These are phyloP conservation scores for Eciton burchellii DNA, from an alignment of 1,140 invertebrate species.

Conservation along the genomic window DNA sequence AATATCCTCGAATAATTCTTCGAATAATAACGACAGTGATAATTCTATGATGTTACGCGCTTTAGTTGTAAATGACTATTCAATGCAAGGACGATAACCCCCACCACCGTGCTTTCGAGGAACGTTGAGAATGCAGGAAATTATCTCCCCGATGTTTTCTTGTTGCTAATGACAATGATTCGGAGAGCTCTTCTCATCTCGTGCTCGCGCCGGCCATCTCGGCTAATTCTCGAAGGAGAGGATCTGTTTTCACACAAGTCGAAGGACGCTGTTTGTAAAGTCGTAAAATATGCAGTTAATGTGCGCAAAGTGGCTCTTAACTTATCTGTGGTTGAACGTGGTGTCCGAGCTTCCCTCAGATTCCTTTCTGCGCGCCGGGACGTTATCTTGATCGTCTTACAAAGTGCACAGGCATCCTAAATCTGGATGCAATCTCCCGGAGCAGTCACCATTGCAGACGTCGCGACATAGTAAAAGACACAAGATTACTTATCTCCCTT, in stretches of 20 bases:
- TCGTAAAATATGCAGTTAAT: conserved; percentile 60
- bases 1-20: not conserved
- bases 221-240: conserved; percentile 37
- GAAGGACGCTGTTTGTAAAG: conserved; percentile 53
- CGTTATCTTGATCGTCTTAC: not conserved
- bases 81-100: not conserved
- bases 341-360: not conserved
- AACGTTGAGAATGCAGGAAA: conserved; percentile 49
- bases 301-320: conserved; percentile 26
- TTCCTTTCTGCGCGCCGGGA: not conserved
- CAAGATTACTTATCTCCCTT: not conserved
- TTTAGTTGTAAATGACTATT: not conserved
- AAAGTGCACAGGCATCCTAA: not conserved
- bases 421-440: conserved; percentile 2
- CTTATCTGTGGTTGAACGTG: conserved; percentile 38
- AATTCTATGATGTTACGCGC: not conserved
- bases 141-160: conserved; percentile 56
- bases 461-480: not conserved
- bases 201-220: conserved; percentile 59
- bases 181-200: conserved; percentile 52
- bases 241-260: conserved; percentile 53
- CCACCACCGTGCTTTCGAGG: not conserved
- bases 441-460: not conserved
- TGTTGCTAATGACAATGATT: conserved; percentile 63
- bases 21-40: not conserved